These are phyloP conservation scores for Dromiciops gliroides DNA, from an alignment of 2,113 vertebrate genomes.

Conservation along the genomic window DNA sequence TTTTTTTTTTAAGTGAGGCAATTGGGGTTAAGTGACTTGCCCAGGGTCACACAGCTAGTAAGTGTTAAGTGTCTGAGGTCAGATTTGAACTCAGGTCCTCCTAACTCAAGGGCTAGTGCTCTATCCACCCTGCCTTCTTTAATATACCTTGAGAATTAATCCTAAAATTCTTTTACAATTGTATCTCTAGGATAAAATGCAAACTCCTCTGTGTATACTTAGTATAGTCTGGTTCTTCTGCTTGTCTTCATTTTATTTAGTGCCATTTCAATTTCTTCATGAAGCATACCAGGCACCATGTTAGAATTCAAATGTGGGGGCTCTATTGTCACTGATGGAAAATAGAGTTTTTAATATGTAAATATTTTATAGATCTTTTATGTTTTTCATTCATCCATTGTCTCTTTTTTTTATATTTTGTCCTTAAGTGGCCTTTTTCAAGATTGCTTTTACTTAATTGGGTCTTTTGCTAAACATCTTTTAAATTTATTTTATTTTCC, in stretches of 20 bases:
- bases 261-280: background rate
- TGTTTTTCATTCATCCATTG: background rate
- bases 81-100: no score
- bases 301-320: background rate
- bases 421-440: background rate
- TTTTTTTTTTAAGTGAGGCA: no score
- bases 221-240: background rate
- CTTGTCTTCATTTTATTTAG: background rate
- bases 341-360: background rate
- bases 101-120: no score
- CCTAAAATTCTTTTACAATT: background rate
- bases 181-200: background rate
- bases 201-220: background rate
- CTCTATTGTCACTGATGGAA: background rate
- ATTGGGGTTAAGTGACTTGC: no score
- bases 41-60: no score
- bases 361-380: background rate
- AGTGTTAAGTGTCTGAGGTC: no score
- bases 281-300: background rate
- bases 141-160: background rate
- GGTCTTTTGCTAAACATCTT: background rate
- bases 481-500: background rate
- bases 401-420: background rate
- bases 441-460: background rate
- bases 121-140: no score